These are phyloP conservation scores for Pollenia griseotomentosa DNA, from an alignment of 2,888 invertebrate genomes.

Conservation along the genomic window DNA sequence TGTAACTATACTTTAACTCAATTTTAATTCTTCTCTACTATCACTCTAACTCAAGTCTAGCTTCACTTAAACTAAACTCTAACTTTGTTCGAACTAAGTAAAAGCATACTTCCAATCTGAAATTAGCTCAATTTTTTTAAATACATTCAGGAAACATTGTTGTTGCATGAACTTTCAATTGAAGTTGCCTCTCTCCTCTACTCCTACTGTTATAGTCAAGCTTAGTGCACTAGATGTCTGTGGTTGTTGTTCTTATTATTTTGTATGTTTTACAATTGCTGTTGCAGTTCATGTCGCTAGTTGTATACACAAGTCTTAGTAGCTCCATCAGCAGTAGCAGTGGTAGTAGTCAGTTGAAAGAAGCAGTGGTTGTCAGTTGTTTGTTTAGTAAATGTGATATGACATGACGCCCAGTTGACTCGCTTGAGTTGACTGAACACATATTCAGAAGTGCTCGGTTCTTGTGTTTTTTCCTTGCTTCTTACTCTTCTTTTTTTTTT, in stretches of 20 bases:
- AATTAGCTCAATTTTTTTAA: no score
- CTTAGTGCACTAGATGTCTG: conserved; percentile 20
- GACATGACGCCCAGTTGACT: conserved; percentile 74
- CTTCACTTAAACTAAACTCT: no score
- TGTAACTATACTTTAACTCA: no score
- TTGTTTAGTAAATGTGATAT: conserved; percentile 70
- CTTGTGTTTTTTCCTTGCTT: conserved; percentile 3
- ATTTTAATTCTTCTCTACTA: no score
- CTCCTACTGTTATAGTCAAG: background rate
- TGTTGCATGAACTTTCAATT: conserved; percentile 27
- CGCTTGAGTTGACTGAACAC: conserved; percentile 69
- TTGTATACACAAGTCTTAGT: conserved; percentile 14
- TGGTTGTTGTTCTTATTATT: conserved; percentile 33
- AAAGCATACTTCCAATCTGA: background rate
- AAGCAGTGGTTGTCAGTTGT: conserved; percentile 66
- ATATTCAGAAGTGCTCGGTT: conserved; percentile 45
- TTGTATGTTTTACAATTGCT: conserved; percentile 16
- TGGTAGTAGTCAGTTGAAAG: conserved; percentile 21
- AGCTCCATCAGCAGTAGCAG: background rate
- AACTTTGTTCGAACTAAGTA: background rate
- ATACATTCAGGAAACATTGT: conserved; percentile 21
- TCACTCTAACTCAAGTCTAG: no score
- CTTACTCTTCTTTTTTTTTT: background rate
- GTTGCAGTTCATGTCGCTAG: conserved; percentile 28
- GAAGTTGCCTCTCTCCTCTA: background rate